Evolutionary conservation across 2,113 vertebrate species (phyloP).

Genomic region (Syngnathoides biaculeatus): DNA sequence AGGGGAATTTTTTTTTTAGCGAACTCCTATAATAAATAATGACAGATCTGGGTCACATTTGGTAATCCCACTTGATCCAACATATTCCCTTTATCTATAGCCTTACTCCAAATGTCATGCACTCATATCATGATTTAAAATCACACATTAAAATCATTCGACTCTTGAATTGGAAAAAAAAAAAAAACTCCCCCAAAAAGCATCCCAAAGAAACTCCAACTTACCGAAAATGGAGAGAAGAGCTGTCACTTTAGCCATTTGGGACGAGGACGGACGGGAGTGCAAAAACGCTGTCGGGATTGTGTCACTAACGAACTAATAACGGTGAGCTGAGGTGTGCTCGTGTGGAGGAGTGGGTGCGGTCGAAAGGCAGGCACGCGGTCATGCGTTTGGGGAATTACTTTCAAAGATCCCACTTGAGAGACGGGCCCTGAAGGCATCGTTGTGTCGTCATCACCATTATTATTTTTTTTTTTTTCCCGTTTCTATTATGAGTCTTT

Average conservation of each 20-base stretch:
- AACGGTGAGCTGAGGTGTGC: background rate
- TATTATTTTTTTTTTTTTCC: background rate
- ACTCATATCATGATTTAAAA: background rate
- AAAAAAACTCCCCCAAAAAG: background rate
- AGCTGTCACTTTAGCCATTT: background rate
- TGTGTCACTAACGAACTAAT: background rate
- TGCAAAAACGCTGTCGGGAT: background rate
- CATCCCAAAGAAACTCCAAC: background rate
- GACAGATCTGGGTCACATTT: too few species aligned
- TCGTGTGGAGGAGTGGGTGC: slow-evolving; percentile 36
- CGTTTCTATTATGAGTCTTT: background rate
- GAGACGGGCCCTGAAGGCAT: slow-evolving; percentile 3
- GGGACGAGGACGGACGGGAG: background rate
- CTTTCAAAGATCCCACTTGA: background rate
- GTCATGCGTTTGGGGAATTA: background rate
- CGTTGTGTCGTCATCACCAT: background rate
- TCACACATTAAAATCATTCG: background rate
- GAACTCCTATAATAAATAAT: background rate
- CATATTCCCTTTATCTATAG: too few species aligned
- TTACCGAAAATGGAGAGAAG: background rate
- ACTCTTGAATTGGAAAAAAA: background rate
- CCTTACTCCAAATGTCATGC: background rate
- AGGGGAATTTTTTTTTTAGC: too few species aligned
- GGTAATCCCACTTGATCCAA: too few species aligned
- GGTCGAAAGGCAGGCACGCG: slow-evolving; percentile 9